These are phyloP conservation scores for Thomomys bottae DNA, from an alignment of 2,113 vertebrate genomes.

Conservation along the genomic window DNA sequence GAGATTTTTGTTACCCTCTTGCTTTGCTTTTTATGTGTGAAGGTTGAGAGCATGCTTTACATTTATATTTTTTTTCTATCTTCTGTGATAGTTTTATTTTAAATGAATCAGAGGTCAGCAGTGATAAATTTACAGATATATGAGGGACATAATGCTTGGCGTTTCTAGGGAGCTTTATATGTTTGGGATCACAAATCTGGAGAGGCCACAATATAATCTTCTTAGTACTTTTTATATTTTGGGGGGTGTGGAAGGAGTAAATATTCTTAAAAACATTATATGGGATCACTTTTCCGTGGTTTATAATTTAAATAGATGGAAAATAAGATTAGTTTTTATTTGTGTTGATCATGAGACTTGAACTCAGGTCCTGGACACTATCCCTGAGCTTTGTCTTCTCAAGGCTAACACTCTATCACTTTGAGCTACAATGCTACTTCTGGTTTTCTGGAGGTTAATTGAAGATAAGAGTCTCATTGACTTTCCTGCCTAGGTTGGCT, in stretches of 20 bases:
- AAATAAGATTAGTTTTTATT: not conserved
- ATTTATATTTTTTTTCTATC: constrained; percentile 9
- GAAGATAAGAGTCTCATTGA: too few relatives aligned
- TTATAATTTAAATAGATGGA: constrained; percentile 18
- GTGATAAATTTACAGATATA: not conserved
- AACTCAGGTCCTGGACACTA: too few relatives aligned
- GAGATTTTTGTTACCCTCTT: not conserved
- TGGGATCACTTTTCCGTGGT: constrained; percentile 3
- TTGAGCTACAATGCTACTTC: too few relatives aligned
- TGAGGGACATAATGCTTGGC: not conserved
- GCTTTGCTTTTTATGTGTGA: not conserved
- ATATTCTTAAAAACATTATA: not conserved
- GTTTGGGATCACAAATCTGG: not conserved
- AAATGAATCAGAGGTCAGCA: not conserved
- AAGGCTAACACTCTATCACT: too few relatives aligned
- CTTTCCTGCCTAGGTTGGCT: too few relatives aligned
- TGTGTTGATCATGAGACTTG: too few relatives aligned
- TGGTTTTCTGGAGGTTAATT: too few relatives aligned
- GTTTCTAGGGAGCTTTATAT: not conserved
- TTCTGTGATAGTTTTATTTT: constrained; percentile 31
- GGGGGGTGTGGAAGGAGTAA: too few relatives aligned
- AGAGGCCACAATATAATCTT: not conserved
- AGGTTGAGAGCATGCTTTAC: not conserved
- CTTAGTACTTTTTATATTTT: not conserved
- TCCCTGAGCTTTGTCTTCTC: too few relatives aligned